Base-by-base conservation (phyloP, 1,140 invertebrate genomes). In the Paraescarpia echinospica region DNA sequence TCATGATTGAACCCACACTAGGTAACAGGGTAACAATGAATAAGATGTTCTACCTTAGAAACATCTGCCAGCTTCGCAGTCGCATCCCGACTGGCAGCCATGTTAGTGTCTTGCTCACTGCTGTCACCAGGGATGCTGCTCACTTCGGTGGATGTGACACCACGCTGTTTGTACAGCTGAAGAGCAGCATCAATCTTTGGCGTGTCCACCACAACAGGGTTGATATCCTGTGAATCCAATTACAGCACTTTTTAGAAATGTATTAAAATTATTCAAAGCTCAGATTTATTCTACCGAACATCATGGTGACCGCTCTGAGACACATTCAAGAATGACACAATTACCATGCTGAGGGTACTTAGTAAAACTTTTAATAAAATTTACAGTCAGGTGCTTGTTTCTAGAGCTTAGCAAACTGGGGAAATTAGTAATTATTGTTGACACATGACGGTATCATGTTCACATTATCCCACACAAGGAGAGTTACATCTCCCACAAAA, bases 101-200 rank as follows among this genome's bases (percentile, higher is more conserved):
- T 41, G 41, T 41, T 41, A 14, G 59, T 77, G 59, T 77, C 59
- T 14, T 77, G 59, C 2, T 77, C 59, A 31, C 59, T 41, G 4
- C 5, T 48, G 18, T n/a, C 33, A 48, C n/a, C 91, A 91, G 9
- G 34, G 34, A n/a, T 48, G 34, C 18, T 48, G 91, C 34, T 93
- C 92, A 22, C 34, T 94, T 94, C 92, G 92, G 93, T 91, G 18
- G 90, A 35, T 27, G 92, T 91, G 31, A 93, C 92, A n/a, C 35
- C 91, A 33, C 92, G 6, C 33, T 91, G 77, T 59, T 93, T 93
- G 91, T 94, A 95, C 34, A 90, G 93, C 77, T 95, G 93, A 92
- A 95, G 89, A 33, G 95, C 95, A 92, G 95, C 92, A 92, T 95
- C 95, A 93, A 95, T 95, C 35, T 94, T 94, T 8, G 95, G 95